phyloP scores from a whole-genome alignment of 2,113 vertebrate genomes.

The Cephalopholis sonnerati region DNA sequence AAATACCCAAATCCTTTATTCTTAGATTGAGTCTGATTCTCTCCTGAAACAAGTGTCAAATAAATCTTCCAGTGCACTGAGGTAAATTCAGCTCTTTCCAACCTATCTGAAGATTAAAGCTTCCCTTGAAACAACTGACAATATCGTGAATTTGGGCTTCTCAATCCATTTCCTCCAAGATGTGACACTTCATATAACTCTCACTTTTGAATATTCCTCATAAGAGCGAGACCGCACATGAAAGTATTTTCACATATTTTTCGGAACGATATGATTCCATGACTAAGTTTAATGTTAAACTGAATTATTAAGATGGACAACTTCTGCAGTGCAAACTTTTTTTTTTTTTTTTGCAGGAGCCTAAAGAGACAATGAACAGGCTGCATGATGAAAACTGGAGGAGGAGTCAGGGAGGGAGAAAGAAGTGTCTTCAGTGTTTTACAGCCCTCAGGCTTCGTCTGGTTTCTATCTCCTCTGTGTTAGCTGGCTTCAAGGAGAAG shows the following conservation, averaged over 20 bases:
- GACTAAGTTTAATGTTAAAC: slow-evolving; percentile 58
- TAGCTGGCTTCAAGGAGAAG: slow-evolving; percentile 61
- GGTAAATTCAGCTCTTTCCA: slow-evolving; percentile 25
- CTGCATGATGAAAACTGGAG: slow-evolving; percentile 72
- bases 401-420: slow-evolving; percentile 67
- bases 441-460: slow-evolving; percentile 73
- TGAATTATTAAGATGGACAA: slow-evolving; percentile 74
- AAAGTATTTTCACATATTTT: slow-evolving; percentile 28
- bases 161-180: slow-evolving; percentile 20
- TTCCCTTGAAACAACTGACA: slow-evolving; percentile 45
- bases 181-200: slow-evolving; percentile 30
- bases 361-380: slow-evolving; percentile 69
- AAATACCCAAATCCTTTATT: slow-evolving; percentile 33
- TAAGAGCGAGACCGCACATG: neutral
- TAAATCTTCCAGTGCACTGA: slow-evolving; percentile 31
- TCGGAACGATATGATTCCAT: slow-evolving; percentile 48
- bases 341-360: slow-evolving; percentile 51
- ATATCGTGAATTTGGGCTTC: slow-evolving; percentile 21
- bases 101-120: slow-evolving; percentile 42
- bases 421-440: slow-evolving; percentile 68
- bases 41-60: slow-evolving; percentile 47
- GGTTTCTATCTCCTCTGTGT: slow-evolving; percentile 67
- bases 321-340: slow-evolving; percentile 62
- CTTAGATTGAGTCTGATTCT: slow-evolving; percentile 38
- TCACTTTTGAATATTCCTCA: slow-evolving; percentile 36